Evolutionary conservation across 2,888 invertebrate genomes (phyloP).

Genomic region (Pyrochroa serraticornis): DNA sequence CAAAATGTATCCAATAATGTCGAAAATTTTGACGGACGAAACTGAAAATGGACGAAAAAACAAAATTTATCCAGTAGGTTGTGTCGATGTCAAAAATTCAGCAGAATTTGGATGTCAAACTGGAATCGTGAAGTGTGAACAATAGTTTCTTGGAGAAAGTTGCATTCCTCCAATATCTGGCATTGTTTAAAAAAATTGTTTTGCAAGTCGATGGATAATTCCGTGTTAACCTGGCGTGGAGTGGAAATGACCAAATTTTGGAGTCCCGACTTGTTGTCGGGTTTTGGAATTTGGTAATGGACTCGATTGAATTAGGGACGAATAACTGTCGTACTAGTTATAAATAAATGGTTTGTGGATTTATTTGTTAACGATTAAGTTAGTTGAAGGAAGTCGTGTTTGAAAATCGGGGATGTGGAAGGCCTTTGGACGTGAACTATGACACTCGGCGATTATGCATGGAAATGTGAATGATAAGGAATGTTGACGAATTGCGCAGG

Average conservation of each 20-base stretch:
- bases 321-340: no score
- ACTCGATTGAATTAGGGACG: no score
- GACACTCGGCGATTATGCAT: conserved; percentile 27
- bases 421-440: conserved; percentile 32
- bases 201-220: conserved; percentile 15
- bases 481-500: conserved; percentile 24
- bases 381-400: neutral
- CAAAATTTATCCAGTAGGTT: no score
- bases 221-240: conserved; percentile 14
- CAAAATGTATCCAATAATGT: no score
- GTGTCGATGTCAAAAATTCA: no score
- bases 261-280: neutral
- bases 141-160: conserved; percentile 33
- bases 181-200: conserved; percentile 26
- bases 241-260: conserved; percentile 6
- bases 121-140: conserved; percentile 29
- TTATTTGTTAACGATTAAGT: conserved; percentile 1
- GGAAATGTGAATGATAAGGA: conserved; percentile 23
- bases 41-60: no score
- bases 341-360: neutral
- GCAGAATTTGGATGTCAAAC: neutral
- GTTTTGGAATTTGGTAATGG: no score
- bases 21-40: no score
- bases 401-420: conserved; percentile 12
- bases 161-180: conserved; percentile 10